These are phyloP conservation scores for Ennomos quercinarius DNA, from an alignment of 2,888 invertebrate genomes.

Conservation along the genomic window DNA sequence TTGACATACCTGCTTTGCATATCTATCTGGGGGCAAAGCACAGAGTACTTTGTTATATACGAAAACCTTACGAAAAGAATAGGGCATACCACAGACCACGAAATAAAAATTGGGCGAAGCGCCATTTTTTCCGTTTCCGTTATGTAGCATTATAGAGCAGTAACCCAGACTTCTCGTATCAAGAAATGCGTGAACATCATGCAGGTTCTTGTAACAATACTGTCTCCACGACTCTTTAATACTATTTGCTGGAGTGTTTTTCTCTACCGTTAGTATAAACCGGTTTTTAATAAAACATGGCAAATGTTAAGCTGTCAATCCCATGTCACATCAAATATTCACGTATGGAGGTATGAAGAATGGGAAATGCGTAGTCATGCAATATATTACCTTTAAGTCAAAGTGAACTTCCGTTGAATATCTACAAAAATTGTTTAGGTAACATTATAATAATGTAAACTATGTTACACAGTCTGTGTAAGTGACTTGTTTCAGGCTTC, in stretches of 20 bases:
- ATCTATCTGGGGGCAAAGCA: too few relatives aligned
- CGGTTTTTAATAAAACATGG: slow-evolving; percentile 46
- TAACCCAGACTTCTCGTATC: too few relatives aligned
- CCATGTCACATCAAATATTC: slow-evolving; percentile 35
- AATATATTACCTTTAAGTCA: slow-evolving; percentile 15
- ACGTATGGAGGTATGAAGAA: slow-evolving; percentile 15
- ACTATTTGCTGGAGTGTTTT: slow-evolving; percentile 25
- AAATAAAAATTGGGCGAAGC: too few relatives aligned
- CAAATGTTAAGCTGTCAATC: slow-evolving; percentile 40
- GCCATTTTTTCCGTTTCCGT: too few relatives aligned
- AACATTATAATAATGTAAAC: slow-evolving; percentile 35
- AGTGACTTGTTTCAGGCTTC: too few relatives aligned
- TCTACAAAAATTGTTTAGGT: slow-evolving; percentile 38
- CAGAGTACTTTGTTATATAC: too few relatives aligned
- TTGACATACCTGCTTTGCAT: too few relatives aligned
- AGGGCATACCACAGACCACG: too few relatives aligned
- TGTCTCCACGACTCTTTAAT: slow-evolving; percentile 3
- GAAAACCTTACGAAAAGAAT: too few relatives aligned
- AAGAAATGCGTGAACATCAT: too few relatives aligned
- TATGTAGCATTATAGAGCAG: too few relatives aligned
- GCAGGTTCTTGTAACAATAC: slow-evolving; percentile 3
- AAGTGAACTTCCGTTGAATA: slow-evolving; percentile 23
- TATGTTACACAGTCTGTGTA: too few relatives aligned
- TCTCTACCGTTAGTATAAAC: slow-evolving; percentile 38
- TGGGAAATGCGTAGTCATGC: slow-evolving; percentile 26